A percentile compares a stretch with the other conserved stretches of the same genome.
Conservation (phyloP, 2,888 invertebrate species). For the Esperia sulphurella region DNA sequence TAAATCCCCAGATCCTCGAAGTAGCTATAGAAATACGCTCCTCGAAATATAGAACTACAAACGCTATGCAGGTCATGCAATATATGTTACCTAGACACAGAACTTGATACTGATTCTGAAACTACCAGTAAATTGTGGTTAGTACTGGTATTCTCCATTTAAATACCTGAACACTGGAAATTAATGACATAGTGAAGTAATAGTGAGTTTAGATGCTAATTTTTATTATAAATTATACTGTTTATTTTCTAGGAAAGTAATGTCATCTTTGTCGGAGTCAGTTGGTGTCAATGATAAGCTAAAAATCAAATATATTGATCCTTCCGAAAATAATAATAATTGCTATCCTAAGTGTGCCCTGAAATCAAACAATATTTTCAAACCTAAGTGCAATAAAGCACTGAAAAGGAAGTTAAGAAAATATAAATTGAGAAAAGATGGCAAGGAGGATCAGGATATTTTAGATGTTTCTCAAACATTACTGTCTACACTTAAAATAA, state of each 20-base stretch:
- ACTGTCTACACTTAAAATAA: constrained; percentile 46
- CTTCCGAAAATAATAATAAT: constrained; percentile 18
- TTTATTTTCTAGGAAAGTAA: constrained; percentile 50
- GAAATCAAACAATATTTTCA: constrained; percentile 39
- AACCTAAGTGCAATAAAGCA: constrained; percentile 43
- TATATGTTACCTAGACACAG: no score
- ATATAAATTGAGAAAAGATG: constrained; percentile 62
- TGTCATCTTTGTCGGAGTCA: constrained; percentile 49
- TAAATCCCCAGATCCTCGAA: no score
- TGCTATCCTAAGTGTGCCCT: constrained; percentile 29
- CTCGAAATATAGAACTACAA: no score
- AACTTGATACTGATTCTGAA: no score
- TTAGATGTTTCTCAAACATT: constrained; percentile 59
- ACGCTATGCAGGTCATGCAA: no score
- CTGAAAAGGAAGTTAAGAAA: constrained; percentile 62
- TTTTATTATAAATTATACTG: neutral
- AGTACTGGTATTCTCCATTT: no score
- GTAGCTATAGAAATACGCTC: no score
- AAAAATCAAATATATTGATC: constrained; percentile 11
- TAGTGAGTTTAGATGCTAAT: neutral
- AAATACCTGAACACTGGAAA: no score
- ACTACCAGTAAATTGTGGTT: no score
- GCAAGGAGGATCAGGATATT: constrained; percentile 63
- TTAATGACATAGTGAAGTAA: no score
- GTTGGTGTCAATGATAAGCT: constrained; percentile 20